phyloP scores from a whole-genome alignment of 2,113 vertebrate genomes.

The Ellobius talpinus region DNA sequence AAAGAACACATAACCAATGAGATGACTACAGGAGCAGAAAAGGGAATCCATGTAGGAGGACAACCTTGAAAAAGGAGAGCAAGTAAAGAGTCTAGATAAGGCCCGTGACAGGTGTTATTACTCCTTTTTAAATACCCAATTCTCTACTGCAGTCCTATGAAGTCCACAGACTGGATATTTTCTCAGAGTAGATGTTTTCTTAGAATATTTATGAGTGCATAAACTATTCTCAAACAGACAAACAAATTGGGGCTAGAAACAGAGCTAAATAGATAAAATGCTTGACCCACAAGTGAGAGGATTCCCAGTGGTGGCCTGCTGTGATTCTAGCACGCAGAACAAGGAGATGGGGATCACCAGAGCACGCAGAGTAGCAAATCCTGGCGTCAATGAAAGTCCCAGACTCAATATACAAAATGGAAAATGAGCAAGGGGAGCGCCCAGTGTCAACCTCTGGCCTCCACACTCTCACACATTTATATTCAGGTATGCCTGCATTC shows the following conservation, averaged over 20 bases:
- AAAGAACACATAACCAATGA: constrained; percentile 36
- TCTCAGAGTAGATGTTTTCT: background rate
- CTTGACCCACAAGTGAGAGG: background rate
- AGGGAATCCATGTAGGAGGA: constrained; percentile 16
- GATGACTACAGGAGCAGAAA: background rate
- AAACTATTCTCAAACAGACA: background rate
- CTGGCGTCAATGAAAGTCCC: background rate
- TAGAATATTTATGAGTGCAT: background rate
- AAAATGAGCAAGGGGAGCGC: background rate
- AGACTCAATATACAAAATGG: background rate
- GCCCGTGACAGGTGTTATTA: background rate
- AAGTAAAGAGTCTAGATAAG: constrained; percentile 12
- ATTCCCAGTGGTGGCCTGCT: background rate
- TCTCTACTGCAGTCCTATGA: background rate
- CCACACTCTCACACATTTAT: background rate
- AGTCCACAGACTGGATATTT: background rate
- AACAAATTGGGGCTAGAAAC: background rate
- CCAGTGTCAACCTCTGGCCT: background rate
- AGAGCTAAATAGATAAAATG: background rate
- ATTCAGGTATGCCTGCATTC: background rate
- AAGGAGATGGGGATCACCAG: background rate
- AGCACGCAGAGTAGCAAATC: background rate
- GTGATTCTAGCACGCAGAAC: background rate
- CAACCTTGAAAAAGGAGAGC: background rate
- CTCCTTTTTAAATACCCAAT: background rate